Evolutionary conservation across 1,140 invertebrate genomes (phyloP).

Genomic region (Pseudomyrmex sp.): DNA sequence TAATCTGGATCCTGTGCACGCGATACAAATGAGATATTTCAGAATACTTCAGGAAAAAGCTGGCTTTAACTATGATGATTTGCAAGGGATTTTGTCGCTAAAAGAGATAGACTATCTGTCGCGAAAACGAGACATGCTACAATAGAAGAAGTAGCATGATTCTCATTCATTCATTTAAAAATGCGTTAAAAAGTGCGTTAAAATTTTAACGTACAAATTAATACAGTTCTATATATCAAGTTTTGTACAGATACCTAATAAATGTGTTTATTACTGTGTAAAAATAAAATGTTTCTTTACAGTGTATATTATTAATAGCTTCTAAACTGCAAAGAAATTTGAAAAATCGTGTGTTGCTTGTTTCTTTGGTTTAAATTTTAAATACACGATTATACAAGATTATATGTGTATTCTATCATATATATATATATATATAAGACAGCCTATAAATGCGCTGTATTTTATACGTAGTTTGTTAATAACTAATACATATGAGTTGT

Average conservation of each 20-base stretch:
- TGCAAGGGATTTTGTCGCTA: slow-evolving; percentile 65
- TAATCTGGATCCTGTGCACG: background rate
- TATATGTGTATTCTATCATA: background rate
- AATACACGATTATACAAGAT: slow-evolving; percentile 1
- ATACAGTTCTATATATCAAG: background rate
- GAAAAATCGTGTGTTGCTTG: no score
- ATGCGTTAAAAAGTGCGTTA: background rate
- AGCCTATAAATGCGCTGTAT: background rate
- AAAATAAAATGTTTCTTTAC: no score
- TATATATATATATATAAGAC: no score
- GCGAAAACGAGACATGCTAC: slow-evolving; percentile 65
- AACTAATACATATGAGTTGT: background rate
- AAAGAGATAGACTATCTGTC: slow-evolving; percentile 71
- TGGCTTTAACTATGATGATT: slow-evolving; percentile 56
- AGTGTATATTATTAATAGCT: no score
- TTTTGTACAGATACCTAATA: background rate
- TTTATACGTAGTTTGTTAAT: background rate
- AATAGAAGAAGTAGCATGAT: slow-evolving; percentile 36
- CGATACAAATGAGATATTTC: slow-evolving; percentile 53
- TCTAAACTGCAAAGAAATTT: no score
- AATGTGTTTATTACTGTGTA: no score
- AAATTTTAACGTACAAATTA: background rate
- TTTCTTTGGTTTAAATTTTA: no score
- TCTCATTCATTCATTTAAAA: background rate
- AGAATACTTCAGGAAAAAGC: slow-evolving; percentile 48